Conservation (phyloP, 1,140 invertebrate species). For the Musca vetustissima region DNA sequence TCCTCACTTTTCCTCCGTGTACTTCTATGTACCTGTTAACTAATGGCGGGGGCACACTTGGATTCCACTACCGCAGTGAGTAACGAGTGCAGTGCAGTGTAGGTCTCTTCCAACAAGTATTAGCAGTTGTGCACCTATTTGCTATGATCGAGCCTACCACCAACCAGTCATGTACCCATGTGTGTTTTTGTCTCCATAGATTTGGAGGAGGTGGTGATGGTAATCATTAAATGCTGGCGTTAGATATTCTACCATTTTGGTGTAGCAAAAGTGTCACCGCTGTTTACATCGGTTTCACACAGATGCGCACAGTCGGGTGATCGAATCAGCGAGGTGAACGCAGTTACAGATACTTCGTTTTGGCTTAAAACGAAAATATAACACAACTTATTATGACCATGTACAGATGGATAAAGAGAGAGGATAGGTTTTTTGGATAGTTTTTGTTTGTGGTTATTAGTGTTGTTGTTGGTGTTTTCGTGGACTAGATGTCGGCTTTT, state of each 20-base stretch:
- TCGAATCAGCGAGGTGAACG: not conserved
- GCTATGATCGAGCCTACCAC: not conserved
- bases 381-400: constrained; percentile 22
- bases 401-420: not conserved
- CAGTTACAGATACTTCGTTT: not conserved
- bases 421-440: not conserved
- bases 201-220: constrained; percentile 21
- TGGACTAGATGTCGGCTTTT: too few species aligned
- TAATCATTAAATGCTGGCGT: constrained; percentile 22
- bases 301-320: not conserved
- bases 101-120: not conserved
- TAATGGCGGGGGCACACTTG: not conserved
- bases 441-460: not conserved
- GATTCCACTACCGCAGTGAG: not conserved
- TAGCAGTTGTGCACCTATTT: not conserved
- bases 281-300: constrained; percentile 1
- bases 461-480: not conserved
- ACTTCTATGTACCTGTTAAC: too few species aligned
- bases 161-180: not conserved
- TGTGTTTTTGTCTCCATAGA: not conserved
- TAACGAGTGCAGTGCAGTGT: not conserved
- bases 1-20: too few species aligned
- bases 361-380: constrained; percentile 15
- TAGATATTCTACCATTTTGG: constrained; percentile 20
- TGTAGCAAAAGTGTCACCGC: constrained; percentile 21